Evolutionary conservation across 2,113 vertebrate genomes (phyloP).

Genomic region (Labrus mixtus): DNA sequence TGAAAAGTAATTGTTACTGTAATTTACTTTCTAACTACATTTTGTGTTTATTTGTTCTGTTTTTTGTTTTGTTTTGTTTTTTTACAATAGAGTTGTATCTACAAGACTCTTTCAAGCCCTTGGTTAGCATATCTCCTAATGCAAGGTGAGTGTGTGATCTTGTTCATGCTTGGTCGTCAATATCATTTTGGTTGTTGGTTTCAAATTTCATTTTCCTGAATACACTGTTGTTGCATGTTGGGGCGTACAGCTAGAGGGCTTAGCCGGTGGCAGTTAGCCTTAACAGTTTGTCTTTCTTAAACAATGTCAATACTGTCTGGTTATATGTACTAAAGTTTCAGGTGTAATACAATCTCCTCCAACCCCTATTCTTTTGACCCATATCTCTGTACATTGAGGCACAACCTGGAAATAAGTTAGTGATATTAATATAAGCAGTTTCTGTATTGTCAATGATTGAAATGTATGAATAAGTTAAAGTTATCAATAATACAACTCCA

Average conservation of each 20-base stretch:
- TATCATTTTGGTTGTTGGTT: not conserved
- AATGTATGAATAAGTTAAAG: no score
- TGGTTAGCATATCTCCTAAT: slow-evolving; percentile 96
- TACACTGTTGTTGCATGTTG: not conserved
- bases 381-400: no score
- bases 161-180: not conserved
- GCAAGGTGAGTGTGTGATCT: slow-evolving; percentile 87
- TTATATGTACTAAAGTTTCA: no score
- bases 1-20: not conserved
- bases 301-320: not conserved
- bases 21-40: not conserved
- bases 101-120: slow-evolving; percentile 96
- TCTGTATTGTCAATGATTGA: no score
- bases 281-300: not conserved
- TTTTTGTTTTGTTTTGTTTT: not conserved
- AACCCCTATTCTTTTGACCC: no score
- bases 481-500: no score
- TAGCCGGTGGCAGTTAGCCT: not conserved
- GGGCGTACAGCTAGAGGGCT: not conserved
- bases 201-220: slow-evolving; percentile 4
- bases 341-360: no score
- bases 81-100: slow-evolving; percentile 90
- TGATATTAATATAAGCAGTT: no score
- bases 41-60: slow-evolving; percentile 1
- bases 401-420: no score